Evolutionary conservation across 2,888 invertebrate species (phyloP), one percentile per base, ranked within the genome.

Genomic region (Drepana falcataria): DNA sequence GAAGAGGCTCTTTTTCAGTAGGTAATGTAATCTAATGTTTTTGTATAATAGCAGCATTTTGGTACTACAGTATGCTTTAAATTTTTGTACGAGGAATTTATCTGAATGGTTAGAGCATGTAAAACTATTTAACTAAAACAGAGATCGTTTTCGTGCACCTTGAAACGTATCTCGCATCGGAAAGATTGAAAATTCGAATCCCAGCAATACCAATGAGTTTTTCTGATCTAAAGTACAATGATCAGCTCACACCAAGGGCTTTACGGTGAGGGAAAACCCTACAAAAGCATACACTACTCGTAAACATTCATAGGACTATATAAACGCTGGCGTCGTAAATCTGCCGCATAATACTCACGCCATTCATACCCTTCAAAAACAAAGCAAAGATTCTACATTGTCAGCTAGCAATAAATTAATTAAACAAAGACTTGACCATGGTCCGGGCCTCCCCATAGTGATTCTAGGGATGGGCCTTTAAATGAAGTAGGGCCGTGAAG

Each of bases 351-450:
- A 44, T 44, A 44, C 44, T 44, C 3, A 9, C 44, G 9, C 44
- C 44, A 44, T 44, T 44, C 44, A 44, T 44, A 44, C 44, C 44
- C 44, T 48, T 37, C 48, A 51, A 51, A 47, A 62, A 66, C 65
- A 66, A 65, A 62, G 65, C 60, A 53, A 55, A 51, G 54, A 63
- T 64, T 66, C 55, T 56, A 54, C 57, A 57, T 62, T 44, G 44
- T 44, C 44, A 44, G 44, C 44, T 1, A 57, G 51, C 66, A 52
- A 51, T 53, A 56, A 35, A 51, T 53, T 51, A 35, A 53, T 48
- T 56, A 49, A 47, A 54, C 61, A 65, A 62, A 58, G 48, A 62
- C 59, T 66, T 61, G 67, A 56, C 59, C 58, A 59, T 52, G 54
- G 61, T 53, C 71, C 67, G 64, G 68, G 44, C 44, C 44, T 44